Evolutionary conservation across 1,140 invertebrate genomes (phyloP).

Genomic region (Melipona quadrifasciata): DNA sequence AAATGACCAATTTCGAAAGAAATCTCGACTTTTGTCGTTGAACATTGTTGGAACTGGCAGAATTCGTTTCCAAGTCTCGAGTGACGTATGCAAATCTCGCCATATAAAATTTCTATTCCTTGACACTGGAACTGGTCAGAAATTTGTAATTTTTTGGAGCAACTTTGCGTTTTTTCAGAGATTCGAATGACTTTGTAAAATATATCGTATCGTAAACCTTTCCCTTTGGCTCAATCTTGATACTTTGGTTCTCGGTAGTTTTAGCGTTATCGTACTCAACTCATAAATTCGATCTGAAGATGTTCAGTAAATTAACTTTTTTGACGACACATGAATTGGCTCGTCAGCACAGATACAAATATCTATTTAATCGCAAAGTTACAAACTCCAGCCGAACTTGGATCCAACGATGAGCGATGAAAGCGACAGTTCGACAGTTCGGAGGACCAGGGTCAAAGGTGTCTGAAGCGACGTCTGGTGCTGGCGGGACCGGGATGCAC

Average conservation of each 20-base stretch:
- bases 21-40: too few relatives aligned
- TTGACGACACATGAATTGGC: not conserved
- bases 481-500: not conserved
- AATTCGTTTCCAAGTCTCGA: not conserved
- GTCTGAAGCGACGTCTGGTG: slow-evolving; percentile 49
- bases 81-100: not conserved
- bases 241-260: too few relatives aligned
- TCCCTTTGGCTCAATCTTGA: too few relatives aligned
- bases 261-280: too few relatives aligned
- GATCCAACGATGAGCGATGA: not conserved
- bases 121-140: not conserved
- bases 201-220: too few relatives aligned
- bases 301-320: not conserved
- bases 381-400: not conserved
- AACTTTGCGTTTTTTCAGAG: too few relatives aligned
- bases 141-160: too few relatives aligned
- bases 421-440: slow-evolving; percentile 13
- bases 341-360: not conserved
- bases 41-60: too few relatives aligned
- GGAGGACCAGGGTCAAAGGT: slow-evolving; percentile 33
- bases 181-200: too few relatives aligned
- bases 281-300: not conserved
- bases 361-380: not conserved
- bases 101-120: not conserved
- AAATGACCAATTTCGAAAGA: too few relatives aligned